Conservation (phyloP, 2,888 invertebrate genomes). For the Celastrina argiolus region DNA sequence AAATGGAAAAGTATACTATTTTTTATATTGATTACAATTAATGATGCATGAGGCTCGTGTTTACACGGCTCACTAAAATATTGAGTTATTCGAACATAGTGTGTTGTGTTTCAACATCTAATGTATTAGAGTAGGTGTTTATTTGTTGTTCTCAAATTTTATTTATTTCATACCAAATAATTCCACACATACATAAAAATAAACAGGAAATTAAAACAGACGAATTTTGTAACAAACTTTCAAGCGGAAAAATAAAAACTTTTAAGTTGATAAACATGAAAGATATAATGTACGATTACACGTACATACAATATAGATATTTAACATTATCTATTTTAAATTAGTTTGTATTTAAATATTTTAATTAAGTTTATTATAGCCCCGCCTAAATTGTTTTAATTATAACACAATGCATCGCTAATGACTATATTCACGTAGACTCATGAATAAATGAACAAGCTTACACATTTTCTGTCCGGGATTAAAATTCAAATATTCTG, state of each 20-base stretch:
- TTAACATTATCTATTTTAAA: too few relatives aligned
- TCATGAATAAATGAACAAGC: constrained; percentile 72
- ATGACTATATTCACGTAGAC: constrained; percentile 41
- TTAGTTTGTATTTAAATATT: constrained; percentile 8
- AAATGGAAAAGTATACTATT: constrained; percentile 24
- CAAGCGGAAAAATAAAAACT: too few relatives aligned
- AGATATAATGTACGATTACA: too few relatives aligned
- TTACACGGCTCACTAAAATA: constrained; percentile 14
- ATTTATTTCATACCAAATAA: not conserved
- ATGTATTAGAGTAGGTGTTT: constrained; percentile 10
- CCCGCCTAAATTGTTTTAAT: constrained; percentile 26
- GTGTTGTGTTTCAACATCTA: not conserved
- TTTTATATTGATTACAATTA: constrained; percentile 19
- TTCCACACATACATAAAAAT: not conserved
- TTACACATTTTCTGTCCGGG: constrained; percentile 63
- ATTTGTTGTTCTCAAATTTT: not conserved
- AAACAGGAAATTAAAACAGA: not conserved
- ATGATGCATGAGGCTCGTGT: not conserved
- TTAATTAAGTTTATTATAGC: constrained; percentile 10
- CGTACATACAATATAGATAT: too few relatives aligned
- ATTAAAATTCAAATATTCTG: constrained; percentile 79
- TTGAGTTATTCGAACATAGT: constrained; percentile 1
- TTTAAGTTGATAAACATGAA: too few relatives aligned
- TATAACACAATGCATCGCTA: constrained; percentile 33
- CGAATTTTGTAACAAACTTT: not conserved